Evolutionary conservation across 1,140 invertebrate genomes (phyloP).

Genomic region (Lepidurus packardi): DNA sequence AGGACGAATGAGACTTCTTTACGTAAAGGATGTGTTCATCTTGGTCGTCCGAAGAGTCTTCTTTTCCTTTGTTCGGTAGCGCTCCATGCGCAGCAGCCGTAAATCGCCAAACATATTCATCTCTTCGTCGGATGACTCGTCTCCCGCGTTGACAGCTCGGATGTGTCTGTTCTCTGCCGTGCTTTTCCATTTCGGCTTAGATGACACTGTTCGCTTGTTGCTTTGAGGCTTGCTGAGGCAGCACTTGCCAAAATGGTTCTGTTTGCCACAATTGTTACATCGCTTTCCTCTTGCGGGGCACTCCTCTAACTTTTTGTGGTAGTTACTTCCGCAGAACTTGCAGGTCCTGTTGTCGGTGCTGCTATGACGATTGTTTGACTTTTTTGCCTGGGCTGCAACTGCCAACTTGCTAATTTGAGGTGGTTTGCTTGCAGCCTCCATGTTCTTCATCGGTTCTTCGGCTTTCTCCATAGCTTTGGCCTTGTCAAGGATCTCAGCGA

Average conservation of each 20-base stretch:
- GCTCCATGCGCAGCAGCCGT: too few species aligned
- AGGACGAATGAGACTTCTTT: background rate
- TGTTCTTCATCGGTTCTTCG: background rate
- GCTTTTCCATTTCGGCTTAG: background rate
- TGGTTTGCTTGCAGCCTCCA: slow-evolving; percentile 15
- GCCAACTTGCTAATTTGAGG: background rate
- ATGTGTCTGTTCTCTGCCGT: background rate
- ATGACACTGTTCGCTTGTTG: background rate
- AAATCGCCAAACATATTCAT: too few species aligned
- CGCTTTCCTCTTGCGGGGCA: slow-evolving; percentile 12
- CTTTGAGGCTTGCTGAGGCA: background rate
- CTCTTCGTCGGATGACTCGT: too few species aligned
- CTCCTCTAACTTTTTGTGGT: background rate
- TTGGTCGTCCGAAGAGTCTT: background rate
- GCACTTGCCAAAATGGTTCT: slow-evolving; percentile 14
- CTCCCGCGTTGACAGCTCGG: too few species aligned
- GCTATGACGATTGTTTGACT: background rate
- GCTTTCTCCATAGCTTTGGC: slow-evolving; percentile 22
- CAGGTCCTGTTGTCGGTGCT: background rate
- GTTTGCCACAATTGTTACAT: too few species aligned
- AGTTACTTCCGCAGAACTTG: slow-evolving; percentile 21
- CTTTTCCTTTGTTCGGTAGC: background rate
- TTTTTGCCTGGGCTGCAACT: background rate
- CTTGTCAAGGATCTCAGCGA: background rate
- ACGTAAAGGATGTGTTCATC: background rate